These are phyloP conservation scores for Epizoanthus rinbou DNA, from an alignment of 92 coral and sea anemone genomes.

Conservation along the genomic window DNA sequence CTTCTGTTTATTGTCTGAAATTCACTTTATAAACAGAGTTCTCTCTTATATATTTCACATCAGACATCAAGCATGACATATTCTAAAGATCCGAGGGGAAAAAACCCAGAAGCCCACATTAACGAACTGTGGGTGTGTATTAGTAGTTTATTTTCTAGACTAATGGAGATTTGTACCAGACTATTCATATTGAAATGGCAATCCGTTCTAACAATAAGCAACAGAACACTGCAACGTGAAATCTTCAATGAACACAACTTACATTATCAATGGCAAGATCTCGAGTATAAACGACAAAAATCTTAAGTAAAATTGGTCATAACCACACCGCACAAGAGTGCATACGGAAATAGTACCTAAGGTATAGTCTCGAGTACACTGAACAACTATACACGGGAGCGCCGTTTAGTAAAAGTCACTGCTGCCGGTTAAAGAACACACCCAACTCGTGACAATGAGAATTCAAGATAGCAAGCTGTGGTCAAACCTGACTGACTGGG, in stretches of 20 bases:
- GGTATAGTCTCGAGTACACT: too few species aligned
- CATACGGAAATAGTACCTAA: too few species aligned
- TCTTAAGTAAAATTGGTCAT: too few species aligned
- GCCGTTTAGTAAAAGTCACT: neutral
- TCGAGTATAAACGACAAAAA: too few species aligned
- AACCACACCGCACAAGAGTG: too few species aligned
- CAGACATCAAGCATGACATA: neutral
- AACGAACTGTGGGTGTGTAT: neutral
- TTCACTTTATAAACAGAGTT: neutral
- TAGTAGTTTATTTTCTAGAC: neutral
- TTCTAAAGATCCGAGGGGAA: neutral
- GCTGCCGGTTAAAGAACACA: neutral
- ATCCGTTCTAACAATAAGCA: too few species aligned
- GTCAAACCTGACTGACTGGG: slow-evolving; percentile 2
- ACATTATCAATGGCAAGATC: neutral
- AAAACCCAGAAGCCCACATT: neutral
- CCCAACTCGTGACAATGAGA: neutral
- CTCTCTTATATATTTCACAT: neutral
- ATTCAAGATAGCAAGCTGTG: neutral
- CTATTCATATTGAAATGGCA: neutral
- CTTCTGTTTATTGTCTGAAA: neutral
- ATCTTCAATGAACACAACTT: neutral
- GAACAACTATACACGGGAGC: too few species aligned
- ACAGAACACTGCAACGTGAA: neutral
- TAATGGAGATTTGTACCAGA: neutral